Evolutionary conservation across 1,140 invertebrate genomes (phyloP).

Genomic region (Macrobrachium nipponense): DNA sequence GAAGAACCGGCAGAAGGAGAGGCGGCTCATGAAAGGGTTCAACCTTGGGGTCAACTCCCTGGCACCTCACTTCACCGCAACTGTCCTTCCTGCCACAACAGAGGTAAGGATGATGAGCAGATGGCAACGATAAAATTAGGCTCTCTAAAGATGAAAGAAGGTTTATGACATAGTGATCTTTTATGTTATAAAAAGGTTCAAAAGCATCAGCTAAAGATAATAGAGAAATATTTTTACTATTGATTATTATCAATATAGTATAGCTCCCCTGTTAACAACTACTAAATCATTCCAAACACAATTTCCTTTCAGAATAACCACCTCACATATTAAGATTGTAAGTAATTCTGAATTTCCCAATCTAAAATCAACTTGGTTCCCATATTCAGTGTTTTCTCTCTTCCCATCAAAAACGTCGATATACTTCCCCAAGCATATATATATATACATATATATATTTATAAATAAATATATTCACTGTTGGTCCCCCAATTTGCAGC

Average conservation of each 20-base stretch:
- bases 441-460: slow-evolving; percentile 1
- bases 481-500: slow-evolving; percentile 10
- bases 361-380: slow-evolving; percentile 7
- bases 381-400: slow-evolving; percentile 15
- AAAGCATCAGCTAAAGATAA: slow-evolving; percentile 5
- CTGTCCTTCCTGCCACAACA: slow-evolving; percentile 43
- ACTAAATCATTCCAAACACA: slow-evolving; percentile 57
- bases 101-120: slow-evolving; percentile 56
- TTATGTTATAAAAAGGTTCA: slow-evolving; percentile 6
- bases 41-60: slow-evolving; percentile 75
- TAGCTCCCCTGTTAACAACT: slow-evolving; percentile 30
- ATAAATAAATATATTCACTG: slow-evolving; percentile 24
- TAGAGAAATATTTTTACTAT: slow-evolving; percentile 5
- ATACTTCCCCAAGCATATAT: slow-evolving; percentile 11
- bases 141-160: slow-evolving; percentile 15
- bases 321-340: slow-evolving; percentile 60
- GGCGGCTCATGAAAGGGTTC: slow-evolving; percentile 93
- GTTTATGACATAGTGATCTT: slow-evolving; percentile 25
- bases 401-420: background rate
- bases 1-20: slow-evolving; percentile 92
- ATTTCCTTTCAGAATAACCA: slow-evolving; percentile 61
- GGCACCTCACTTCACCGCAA: slow-evolving; percentile 34
- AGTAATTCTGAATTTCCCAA: slow-evolving; percentile 49
- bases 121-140: background rate
- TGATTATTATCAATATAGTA: slow-evolving; percentile 35